These are phyloP conservation scores for Phlogophora meticulosa DNA, from an alignment of 2,888 invertebrate genomes.

Conservation along the genomic window DNA sequence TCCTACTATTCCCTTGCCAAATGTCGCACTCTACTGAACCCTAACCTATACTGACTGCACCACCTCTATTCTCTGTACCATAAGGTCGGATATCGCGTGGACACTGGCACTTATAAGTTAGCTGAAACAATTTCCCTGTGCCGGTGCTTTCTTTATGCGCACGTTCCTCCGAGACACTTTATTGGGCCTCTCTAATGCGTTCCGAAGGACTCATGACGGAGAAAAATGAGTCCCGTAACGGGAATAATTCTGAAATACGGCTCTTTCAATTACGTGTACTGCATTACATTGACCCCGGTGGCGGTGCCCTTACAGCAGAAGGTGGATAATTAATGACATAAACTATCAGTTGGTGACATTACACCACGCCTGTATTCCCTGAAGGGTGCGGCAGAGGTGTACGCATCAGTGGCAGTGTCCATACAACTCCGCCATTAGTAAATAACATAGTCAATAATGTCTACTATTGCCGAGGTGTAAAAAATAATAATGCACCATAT, in stretches of 20 bases:
- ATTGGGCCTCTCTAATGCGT: constrained; percentile 74
- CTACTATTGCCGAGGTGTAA: too few species aligned
- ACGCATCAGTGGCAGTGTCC: too few species aligned
- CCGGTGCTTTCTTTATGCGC: constrained; percentile 71
- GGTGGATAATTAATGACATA: constrained; percentile 13
- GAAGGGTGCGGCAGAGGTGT: too few species aligned
- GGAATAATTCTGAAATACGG: constrained; percentile 63
- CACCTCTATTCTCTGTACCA: not conserved
- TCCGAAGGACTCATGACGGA: constrained; percentile 66
- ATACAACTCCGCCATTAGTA: too few species aligned
- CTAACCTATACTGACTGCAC: constrained; percentile 1
- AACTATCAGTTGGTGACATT: not conserved
- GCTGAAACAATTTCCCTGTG: constrained; percentile 66
- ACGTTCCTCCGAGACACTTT: constrained; percentile 70
- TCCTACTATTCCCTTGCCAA: constrained; percentile 74
- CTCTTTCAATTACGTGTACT: constrained; percentile 50
- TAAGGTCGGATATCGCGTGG: constrained; percentile 37
- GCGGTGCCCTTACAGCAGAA: not conserved
- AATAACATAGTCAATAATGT: too few species aligned
- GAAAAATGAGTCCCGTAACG: constrained; percentile 64
- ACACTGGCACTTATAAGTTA: constrained; percentile 6
- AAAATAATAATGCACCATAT: too few species aligned
- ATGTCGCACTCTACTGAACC: constrained; percentile 68
- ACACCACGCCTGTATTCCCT: too few species aligned
- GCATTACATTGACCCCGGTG: constrained; percentile 24